phyloP scores from a whole-genome alignment of 2,113 vertebrate genomes.

The Hemibagrus wyckioides region DNA sequence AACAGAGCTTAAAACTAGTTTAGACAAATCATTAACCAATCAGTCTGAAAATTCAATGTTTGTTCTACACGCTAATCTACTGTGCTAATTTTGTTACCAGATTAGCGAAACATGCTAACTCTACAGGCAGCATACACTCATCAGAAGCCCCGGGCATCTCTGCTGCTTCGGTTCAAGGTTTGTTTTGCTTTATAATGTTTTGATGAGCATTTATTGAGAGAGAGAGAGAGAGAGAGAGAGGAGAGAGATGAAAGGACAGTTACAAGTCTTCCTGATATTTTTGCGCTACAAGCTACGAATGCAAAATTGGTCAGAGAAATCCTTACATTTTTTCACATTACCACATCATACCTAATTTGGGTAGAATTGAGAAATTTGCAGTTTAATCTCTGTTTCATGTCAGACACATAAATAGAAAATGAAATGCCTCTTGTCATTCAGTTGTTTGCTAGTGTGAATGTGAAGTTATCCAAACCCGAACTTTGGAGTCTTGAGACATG shows the following conservation, averaged over 20 bases:
- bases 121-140: not conserved
- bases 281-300: too few species aligned
- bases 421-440: too few species aligned
- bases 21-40: not conserved
- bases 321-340: not conserved
- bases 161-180: not conserved
- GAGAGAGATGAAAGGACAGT: not conserved
- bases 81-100: not conserved
- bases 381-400: not conserved
- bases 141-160: not conserved
- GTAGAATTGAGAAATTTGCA: not conserved
- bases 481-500: not conserved
- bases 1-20: too few species aligned
- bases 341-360: not conserved
- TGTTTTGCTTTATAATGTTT: not conserved
- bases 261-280: not conserved
- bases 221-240: too few species aligned
- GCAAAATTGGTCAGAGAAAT: not conserved
- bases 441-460: not conserved
- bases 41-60: not conserved
- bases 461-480: not conserved
- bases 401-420: not conserved
- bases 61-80: not conserved
- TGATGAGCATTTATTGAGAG: not conserved
- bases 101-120: not conserved